Base-by-base conservation (phyloP, 2,113 vertebrate species). In the Zosterops japonicus region DNA sequence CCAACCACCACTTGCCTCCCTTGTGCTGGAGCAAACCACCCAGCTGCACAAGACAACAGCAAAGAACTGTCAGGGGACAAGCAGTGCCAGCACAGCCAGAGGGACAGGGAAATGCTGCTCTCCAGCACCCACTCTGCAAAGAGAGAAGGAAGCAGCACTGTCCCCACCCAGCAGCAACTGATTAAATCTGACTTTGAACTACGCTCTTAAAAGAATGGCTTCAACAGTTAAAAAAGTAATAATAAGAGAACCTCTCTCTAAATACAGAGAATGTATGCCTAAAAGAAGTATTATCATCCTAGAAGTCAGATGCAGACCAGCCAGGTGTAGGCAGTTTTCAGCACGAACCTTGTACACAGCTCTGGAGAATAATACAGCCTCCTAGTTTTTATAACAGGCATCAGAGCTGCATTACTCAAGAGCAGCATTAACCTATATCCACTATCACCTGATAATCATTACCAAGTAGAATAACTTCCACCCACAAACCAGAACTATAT, bases 81-180 rank as follows among this genome's bases (percentile, higher is more conserved):
- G 63, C 44, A 46, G 50, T 4, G 11, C 27, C 47, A 41, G 47
- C 35, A 29, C 23, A 52, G 61, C 20, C 6, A 28, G 29, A 22
- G 13, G 4, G 33, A 46, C 27, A 29, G 22, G 31, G 31, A 5
- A 3, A 33, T 11, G 53, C 39, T 41, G 12, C 49, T 33, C 27
- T 17, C 50, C 33, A 1, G 55, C 47, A 82, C 5, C 4, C n/a
- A 4, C 39, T 1, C 0, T 2, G 46, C n/a, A 31, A 24, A 18
- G 22, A 33, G 41, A 49, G 49, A 28, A 17, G 41, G 53, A 41
- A 72, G 56, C 56, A 55, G 39, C 56, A 36, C 1, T 8, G 29
- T 5, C 33, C 50, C 78, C 41, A 39, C n/a, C 55, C 9, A n/a
- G 63, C 59, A 69, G 59, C 59, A 77, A 56, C 23, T 68, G 39